Evolutionary conservation across 2,888 invertebrate species (phyloP).

Genomic region (Chrysolina americana): DNA sequence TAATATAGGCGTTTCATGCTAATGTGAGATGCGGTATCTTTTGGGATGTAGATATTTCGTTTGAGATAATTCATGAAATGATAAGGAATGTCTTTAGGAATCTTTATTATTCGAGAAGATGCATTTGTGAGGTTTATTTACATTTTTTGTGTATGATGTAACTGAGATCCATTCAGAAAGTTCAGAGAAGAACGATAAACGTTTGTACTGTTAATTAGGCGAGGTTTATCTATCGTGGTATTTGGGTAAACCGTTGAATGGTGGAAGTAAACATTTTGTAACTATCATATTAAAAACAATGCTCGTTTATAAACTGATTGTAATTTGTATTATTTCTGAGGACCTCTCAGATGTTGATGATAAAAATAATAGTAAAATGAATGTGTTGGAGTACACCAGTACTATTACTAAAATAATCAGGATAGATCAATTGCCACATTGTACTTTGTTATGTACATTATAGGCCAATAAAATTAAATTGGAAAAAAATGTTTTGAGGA

Average conservation of each 20-base stretch:
- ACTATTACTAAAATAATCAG: too few relatives aligned
- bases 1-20: conserved; percentile 35
- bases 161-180: neutral
- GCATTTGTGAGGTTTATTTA: conserved; percentile 34
- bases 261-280: neutral
- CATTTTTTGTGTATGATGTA: conserved; percentile 15
- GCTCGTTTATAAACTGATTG: too few relatives aligned
- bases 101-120: conserved; percentile 38
- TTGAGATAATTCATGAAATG: conserved; percentile 42
- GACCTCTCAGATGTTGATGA: too few relatives aligned
- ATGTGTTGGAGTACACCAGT: too few relatives aligned
- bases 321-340: too few relatives aligned
- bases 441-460: too few relatives aligned
- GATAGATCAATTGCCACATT: too few relatives aligned
- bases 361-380: too few relatives aligned
- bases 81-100: conserved; percentile 44
- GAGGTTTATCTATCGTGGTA: neutral
- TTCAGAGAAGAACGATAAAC: conserved; percentile 4
- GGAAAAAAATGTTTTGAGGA: too few relatives aligned
- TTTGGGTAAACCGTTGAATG: neutral
- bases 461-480: too few relatives aligned
- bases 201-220: neutral
- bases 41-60: conserved; percentile 45
- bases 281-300: too few relatives aligned
- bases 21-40: conserved; percentile 42